A percentile compares a stretch with the other conserved stretches of the same genome.
These are phyloP conservation scores for Stenodema calcarata DNA, from an alignment of 2,888 invertebrate genomes.

Conservation along the genomic window DNA sequence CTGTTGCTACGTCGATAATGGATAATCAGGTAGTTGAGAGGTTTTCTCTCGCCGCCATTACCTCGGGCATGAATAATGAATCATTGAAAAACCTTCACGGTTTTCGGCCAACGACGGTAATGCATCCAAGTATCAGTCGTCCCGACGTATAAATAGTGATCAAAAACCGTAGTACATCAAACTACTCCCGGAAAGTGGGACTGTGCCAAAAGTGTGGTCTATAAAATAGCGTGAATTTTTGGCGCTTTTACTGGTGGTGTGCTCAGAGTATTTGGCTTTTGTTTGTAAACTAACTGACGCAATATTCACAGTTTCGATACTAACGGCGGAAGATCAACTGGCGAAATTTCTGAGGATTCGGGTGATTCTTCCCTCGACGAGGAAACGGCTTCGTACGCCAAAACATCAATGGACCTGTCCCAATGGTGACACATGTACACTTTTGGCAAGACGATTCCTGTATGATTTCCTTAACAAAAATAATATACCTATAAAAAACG, in stretches of 20 bases:
- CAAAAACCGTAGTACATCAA: neutral
- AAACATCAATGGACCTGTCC: neutral
- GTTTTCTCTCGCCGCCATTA: no score
- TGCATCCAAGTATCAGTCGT: neutral
- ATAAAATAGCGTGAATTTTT: neutral
- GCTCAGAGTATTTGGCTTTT: neutral
- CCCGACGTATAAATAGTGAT: neutral
- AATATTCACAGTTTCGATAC: neutral
- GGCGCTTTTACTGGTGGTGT: neutral
- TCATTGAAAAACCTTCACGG: no score
- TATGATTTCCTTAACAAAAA: no score
- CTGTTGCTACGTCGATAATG: no score
- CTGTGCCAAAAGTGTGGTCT: neutral
- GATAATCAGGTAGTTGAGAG: no score
- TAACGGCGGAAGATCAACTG: neutral
- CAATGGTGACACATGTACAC: no score
- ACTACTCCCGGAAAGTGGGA: neutral
- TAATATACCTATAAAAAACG: no score
- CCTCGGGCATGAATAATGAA: no score
- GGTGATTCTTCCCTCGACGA: neutral
- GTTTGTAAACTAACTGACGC: neutral
- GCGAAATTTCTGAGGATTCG: neutral
- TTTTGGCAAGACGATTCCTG: no score
- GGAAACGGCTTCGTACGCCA: neutral
- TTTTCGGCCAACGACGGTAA: no score